These are phyloP conservation scores for Sebastes diploproa DNA, from an alignment of 2,797 vertebrate genomes.

Conservation along the genomic window DNA sequence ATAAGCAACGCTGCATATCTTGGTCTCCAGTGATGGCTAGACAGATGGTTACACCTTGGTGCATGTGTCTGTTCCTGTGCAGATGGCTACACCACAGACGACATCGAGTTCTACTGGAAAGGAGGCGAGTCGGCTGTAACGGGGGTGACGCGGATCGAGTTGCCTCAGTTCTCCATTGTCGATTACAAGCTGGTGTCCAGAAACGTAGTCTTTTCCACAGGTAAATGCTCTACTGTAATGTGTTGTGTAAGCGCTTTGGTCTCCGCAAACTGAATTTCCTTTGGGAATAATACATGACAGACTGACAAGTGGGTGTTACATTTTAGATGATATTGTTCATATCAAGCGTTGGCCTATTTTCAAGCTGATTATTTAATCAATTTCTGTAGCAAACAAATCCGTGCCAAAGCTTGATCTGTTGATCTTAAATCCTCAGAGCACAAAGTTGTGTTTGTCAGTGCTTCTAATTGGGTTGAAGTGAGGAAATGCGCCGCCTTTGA, in stretches of 20 bases:
- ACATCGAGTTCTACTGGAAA: conserved; percentile 83
- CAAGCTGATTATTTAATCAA: conserved; percentile 43
- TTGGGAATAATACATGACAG: conserved; percentile 10
- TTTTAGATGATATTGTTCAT: conserved; percentile 26
- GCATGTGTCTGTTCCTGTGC: conserved; percentile 44
- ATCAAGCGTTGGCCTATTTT: conserved; percentile 32
- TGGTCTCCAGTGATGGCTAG: conserved; percentile 60
- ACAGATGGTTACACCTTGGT: conserved; percentile 80
- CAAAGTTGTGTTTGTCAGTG: conserved; percentile 52
- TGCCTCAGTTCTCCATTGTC: conserved; percentile 98
- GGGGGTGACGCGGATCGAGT: conserved; percentile 94
- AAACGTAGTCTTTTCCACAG: conserved; percentile 98
- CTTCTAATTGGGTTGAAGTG: conserved; percentile 68
- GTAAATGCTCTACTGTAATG: conserved; percentile 67
- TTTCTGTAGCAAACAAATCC: conserved; percentile 25
- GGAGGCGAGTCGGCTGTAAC: conserved; percentile 80
- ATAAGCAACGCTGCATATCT: conserved; percentile 69
- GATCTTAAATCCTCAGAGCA: conserved; percentile 55
- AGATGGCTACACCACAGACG: conserved; percentile 82
- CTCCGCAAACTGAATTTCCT: neutral
- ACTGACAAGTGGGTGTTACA: neutral
- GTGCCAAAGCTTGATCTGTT: conserved; percentile 57
- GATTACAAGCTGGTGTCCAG: conserved; percentile 98
- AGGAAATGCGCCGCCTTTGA: conserved; percentile 55
- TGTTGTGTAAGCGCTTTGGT: neutral